Conservation (phyloP, 2,113 vertebrate species). For the Peromyscus polionotus region DNA sequence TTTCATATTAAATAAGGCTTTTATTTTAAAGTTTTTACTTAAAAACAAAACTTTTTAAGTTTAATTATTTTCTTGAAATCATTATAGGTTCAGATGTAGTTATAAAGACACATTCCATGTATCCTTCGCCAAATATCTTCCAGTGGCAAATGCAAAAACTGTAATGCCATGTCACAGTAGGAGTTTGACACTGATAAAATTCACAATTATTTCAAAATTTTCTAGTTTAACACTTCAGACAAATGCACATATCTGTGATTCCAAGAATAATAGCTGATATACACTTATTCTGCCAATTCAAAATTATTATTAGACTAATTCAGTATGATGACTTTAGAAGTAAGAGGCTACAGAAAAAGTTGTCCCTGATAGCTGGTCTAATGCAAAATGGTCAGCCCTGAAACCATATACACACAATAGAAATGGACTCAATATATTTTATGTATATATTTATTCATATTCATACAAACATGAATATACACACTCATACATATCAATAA, state of each 20-base stretch:
- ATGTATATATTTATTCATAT: not conserved
- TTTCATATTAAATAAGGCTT: not conserved
- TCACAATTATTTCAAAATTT: not conserved
- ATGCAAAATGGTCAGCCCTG: not conserved
- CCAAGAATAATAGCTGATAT: not conserved
- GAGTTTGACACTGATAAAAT: not conserved
- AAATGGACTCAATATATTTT: not conserved
- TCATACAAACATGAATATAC: not conserved
- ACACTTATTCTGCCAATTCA: too few relatives aligned
- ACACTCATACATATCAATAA: not conserved
- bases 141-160: not conserved
- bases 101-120: not conserved
- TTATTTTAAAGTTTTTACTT: not conserved
- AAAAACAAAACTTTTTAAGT: not conserved
- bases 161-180: not conserved
- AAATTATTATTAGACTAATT: not conserved
- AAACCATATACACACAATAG: not conserved
- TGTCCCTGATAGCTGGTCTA: not conserved
- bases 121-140: not conserved
- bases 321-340: not conserved
- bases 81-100: not conserved
- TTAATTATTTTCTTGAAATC: conserved; percentile 2
- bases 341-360: not conserved
- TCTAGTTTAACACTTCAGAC: not conserved
- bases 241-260: not conserved